Percentiles rank a stretch among this genome's conserved stretches.
Evolutionary conservation across 2,888 invertebrate species (phyloP).

Genomic region (Polylopha cassiicola): DNA sequence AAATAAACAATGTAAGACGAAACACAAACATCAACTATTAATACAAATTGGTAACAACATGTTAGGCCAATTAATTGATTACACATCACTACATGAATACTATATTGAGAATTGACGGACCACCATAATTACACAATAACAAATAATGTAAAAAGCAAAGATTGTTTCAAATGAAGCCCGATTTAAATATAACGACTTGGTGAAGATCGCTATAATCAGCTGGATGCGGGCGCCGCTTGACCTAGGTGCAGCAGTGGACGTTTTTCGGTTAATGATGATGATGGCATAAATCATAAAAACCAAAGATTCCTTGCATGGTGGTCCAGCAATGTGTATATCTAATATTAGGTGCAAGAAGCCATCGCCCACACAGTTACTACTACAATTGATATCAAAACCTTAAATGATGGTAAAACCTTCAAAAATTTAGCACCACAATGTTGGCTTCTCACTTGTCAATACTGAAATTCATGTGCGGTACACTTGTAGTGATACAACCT

Average conservation of each 20-base stretch:
- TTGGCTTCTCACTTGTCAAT: constrained; percentile 68
- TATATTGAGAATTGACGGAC: constrained; percentile 6
- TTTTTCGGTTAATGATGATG: too few relatives aligned
- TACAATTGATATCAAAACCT: constrained; percentile 61
- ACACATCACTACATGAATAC: constrained; percentile 18
- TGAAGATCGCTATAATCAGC: too few relatives aligned
- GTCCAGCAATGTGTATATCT: constrained; percentile 17
- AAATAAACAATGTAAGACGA: constrained; percentile 26
- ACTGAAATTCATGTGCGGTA: constrained; percentile 33
- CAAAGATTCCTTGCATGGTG: constrained; percentile 4
- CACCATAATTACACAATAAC: constrained; percentile 5
- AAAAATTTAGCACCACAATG: constrained; percentile 74
- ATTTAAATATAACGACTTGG: too few relatives aligned
- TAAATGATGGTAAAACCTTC: constrained; percentile 69
- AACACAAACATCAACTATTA: constrained; percentile 24
- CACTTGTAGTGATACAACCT: constrained; percentile 7
- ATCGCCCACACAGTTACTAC: constrained; percentile 42
- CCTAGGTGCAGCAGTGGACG: too few relatives aligned
- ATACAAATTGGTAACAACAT: constrained; percentile 28
- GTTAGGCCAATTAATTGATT: constrained; percentile 44
- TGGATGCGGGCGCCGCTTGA: too few relatives aligned
- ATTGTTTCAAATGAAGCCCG: too few relatives aligned
- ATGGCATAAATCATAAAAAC: too few relatives aligned
- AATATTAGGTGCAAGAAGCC: constrained; percentile 47
- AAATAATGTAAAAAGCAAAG: background rate